These are phyloP conservation scores for Hermetia illucens DNA, from an alignment of 1,140 invertebrate genomes.

Conservation along the genomic window DNA sequence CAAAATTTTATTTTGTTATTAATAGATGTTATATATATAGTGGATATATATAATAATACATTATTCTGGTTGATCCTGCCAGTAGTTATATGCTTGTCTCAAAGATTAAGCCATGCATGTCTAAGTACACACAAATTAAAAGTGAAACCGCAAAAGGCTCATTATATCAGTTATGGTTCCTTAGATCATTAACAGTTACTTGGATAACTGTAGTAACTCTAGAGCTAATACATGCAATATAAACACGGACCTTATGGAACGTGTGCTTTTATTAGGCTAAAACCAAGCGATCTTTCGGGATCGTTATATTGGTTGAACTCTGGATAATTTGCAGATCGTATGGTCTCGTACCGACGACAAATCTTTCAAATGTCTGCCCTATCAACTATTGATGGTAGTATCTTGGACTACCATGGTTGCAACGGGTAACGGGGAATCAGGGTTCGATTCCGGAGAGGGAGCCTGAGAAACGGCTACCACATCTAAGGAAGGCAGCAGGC, in stretches of 20 bases:
- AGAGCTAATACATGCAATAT: slow-evolving; percentile 68
- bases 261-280: slow-evolving; percentile 34
- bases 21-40: too few relatives aligned
- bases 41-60: too few relatives aligned
- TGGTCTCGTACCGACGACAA: slow-evolving; percentile 14
- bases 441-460: slow-evolving; percentile 74
- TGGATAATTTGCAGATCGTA: slow-evolving; percentile 40
- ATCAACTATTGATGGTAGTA: slow-evolving; percentile 74
- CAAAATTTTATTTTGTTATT: too few relatives aligned
- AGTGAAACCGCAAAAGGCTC: not conserved
- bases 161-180: slow-evolving; percentile 1
- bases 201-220: slow-evolving; percentile 80
- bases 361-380: slow-evolving; percentile 80
- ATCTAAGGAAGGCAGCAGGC: slow-evolving; percentile 84
- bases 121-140: too few relatives aligned
- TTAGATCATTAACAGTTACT: too few relatives aligned
- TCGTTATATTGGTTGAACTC: slow-evolving; percentile 55
- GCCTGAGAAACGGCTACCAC: slow-evolving; percentile 82
- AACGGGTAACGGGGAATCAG: slow-evolving; percentile 62
- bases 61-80: too few relatives aligned
- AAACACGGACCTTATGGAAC: slow-evolving; percentile 43
- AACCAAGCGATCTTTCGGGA: slow-evolving; percentile 39
- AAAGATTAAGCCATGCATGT: too few relatives aligned
- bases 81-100: too few relatives aligned
- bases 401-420: slow-evolving; percentile 64